Evolutionary conservation across 2,888 invertebrate genomes (phyloP), one percentile per base, ranked within the genome.

Genomic region (Drosophila tripunctata): DNA sequence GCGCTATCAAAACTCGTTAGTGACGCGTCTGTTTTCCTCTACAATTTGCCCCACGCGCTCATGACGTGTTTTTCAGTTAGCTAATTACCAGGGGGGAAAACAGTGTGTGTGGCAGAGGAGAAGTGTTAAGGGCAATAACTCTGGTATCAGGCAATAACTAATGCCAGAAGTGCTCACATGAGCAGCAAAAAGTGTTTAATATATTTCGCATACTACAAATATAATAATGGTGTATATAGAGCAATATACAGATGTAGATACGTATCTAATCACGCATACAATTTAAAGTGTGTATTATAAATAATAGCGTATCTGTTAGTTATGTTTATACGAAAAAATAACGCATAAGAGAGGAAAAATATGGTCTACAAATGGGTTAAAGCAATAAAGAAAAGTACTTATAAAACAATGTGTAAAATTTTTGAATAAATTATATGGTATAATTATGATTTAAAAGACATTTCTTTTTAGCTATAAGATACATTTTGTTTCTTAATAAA

Each of bases 121-220:
- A 6, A 41, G 33, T 1, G 38, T 10, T 14, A 8, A 14, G 8
- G 27, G 15, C n/a, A 6, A 31, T 21, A 24, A 7, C 21, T 15
- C 44, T 44, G 43, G 45, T 64, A 64, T 64, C 52, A 73, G 61
- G 48, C 36, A 60, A 57, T 56, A 44, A 40, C 40, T 30, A 67
- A 67, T 40, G 63, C 51, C 55, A 63, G 38, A 30, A 52, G 40
- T 21, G 57, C 73, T 83, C 78, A 86, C 83, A 80, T 86, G 70
- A 75, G 79, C 67, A 22, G n/a, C n/a, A n/a, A n/a, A n/a, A 47
- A 75, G 55, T 62, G 61, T 57, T 75, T 64, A 43, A 51, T 69
- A 27, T 67, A 58, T 67, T 79, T 69, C 67, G 57, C 75, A 64
- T 72, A 63, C 22, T 38, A 27, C 45, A 67, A 1, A 57, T 7